Evolutionary conservation across 1,140 invertebrate species (phyloP), one percentile per base, ranked within the genome.

Genomic region (Monomorium pharaonis): DNA sequence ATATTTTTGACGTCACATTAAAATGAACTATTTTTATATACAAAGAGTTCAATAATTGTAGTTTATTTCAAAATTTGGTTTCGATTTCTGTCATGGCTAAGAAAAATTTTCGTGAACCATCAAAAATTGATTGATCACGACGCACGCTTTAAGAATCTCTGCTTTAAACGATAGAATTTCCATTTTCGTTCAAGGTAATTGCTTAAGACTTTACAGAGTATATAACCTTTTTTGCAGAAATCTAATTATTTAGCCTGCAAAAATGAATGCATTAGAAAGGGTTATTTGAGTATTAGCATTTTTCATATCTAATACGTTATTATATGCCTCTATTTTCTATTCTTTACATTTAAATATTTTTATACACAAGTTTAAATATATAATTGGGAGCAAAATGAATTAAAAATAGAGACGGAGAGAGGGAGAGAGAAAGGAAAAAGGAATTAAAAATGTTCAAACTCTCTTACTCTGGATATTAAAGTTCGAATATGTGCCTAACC

Each of bases 181-280:
- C 0, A 44, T 76, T 42, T 44, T 63, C 14, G 47, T 77, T 77
- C 14, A 33, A 76, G 7, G 16, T 21, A 16, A 56, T 0, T 18
- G 42, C 2, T 5, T 33, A 47, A 62, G 3, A 21, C 2, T 56
- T 27, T 75, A 75, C n/a, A 56, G 24, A 44, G 56, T 6, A 16
- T 10, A 16, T 21, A 49, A 63, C 33, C 42, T 77, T 77, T n/a
- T 77, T 77, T 69, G 77, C 33, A 69, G 47, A 69, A 69, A 56
- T 3, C 54, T 54, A 42, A n/a, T 65, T 27, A 69, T 54, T 51
- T 56, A 37, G 30, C 33, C 33, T 30, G 33, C 47, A 54, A 54
- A 65, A 54, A 42, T 33, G 12, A 4, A 18, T 42, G 21, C 30
- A 5, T 67, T 51, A n/a, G 10, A 37, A 37, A 27, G 47, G 9